Conservation (phyloP, 2,888 invertebrate species). For the Acanthococcus lagerstroemiae region DNA sequence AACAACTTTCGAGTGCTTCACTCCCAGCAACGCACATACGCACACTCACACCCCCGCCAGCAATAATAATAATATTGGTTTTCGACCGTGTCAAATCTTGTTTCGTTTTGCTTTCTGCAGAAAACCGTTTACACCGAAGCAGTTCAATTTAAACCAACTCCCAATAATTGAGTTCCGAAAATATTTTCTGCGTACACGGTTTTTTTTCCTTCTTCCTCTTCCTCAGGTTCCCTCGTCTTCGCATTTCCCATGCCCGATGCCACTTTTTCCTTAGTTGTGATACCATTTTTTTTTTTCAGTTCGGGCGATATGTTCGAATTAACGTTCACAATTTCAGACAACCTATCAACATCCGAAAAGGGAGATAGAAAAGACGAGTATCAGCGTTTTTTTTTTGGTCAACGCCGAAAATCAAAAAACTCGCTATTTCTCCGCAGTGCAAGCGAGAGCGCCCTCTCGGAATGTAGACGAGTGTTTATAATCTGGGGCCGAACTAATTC, state of each 20-base stretch:
- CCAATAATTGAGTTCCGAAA: conserved; percentile 25
- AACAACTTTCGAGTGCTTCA: conserved; percentile 16
- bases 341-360: no score
- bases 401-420: no score
- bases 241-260: no score
- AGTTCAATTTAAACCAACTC: conserved; percentile 28
- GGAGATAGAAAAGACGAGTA: no score
- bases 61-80: conserved; percentile 30
- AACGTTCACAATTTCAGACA: no score
- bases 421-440: no score
- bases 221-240: not conserved
- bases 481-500: no score
- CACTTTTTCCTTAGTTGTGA: not conserved
- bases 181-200: not conserved
- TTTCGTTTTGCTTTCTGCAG: conserved; percentile 16
- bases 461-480: no score
- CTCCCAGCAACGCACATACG: not conserved
- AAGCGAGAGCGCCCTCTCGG: no score
- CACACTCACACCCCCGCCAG: not conserved
- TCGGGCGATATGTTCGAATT: no score
- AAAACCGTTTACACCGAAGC: conserved; percentile 23
- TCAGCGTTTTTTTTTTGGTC: no score
- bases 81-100: conserved; percentile 30
- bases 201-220: not conserved
- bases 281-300: no score